Conservation (phyloP, 2,888 invertebrate species). For the Clanis bilineata region DNA sequence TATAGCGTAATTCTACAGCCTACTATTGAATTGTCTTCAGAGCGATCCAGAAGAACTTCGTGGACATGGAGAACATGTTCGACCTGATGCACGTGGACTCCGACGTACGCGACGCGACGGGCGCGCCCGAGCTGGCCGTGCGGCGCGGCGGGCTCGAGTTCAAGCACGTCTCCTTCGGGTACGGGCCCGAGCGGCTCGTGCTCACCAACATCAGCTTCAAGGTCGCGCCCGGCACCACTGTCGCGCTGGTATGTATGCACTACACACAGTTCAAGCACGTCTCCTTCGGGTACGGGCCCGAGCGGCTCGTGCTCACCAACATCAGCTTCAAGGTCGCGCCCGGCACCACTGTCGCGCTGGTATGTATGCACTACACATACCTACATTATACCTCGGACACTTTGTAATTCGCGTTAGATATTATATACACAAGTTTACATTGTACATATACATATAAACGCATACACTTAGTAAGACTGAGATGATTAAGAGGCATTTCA, state of each 20-base stretch:
- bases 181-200: constrained; percentile 89
- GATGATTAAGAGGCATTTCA: too few relatives aligned
- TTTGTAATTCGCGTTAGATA: too few relatives aligned
- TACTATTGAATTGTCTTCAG: constrained; percentile 77
- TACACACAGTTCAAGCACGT: constrained; percentile 88
- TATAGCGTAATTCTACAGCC: too few relatives aligned
- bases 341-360: constrained; percentile 92
- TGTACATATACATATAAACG: too few relatives aligned
- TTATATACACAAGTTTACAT: too few relatives aligned
- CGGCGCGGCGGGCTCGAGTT: constrained; percentile 92
- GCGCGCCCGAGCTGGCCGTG: constrained; percentile 87
- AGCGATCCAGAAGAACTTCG: constrained; percentile 97
- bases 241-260: constrained; percentile 85
- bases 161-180: constrained; percentile 94
- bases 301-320: constrained; percentile 88
- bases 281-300: constrained; percentile 92
- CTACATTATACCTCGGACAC: too few relatives aligned
- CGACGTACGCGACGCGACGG: constrained; percentile 92
- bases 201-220: constrained; percentile 89
- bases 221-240: constrained; percentile 92
- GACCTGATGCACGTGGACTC: constrained; percentile 93
- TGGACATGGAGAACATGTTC: constrained; percentile 99
- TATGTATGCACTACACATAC: constrained; percentile 52
- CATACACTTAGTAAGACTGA: too few relatives aligned
- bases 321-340: constrained; percentile 90